Evolutionary conservation across 2,113 vertebrate genomes (phyloP).

Genomic region (Chauna torquata): DNA sequence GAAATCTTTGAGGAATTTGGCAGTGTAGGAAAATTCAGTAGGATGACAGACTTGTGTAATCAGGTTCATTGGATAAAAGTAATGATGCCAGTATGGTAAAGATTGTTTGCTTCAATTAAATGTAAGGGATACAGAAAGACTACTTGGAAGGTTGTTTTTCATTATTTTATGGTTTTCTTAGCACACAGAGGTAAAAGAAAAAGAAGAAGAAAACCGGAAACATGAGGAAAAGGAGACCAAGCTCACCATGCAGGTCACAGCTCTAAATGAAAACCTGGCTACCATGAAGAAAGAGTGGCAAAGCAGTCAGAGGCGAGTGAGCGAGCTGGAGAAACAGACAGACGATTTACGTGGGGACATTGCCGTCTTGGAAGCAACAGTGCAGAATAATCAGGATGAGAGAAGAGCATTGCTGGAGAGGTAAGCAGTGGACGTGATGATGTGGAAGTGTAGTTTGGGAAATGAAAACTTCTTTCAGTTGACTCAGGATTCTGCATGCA

Average conservation of each 20-base stretch:
- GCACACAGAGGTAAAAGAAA: constrained; percentile 84
- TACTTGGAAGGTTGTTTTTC: background rate
- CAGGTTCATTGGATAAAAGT: background rate
- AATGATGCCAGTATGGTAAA: background rate
- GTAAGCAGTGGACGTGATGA: constrained; percentile 42
- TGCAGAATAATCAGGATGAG: constrained; percentile 98
- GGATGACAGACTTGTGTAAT: background rate
- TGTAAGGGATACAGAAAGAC: background rate
- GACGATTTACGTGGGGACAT: constrained; percentile 96
- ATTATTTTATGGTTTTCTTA: constrained; percentile 54
- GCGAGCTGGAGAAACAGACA: constrained; percentile 93
- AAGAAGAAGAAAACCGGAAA: constrained; percentile 83
- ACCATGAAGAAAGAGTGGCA: constrained; percentile 98
- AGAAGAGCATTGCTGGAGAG: constrained; percentile 92
- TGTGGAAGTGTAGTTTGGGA: background rate
- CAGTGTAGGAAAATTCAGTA: background rate
- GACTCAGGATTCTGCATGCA: background rate
- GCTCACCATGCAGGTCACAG: constrained; percentile 87
- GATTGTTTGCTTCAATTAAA: constrained; percentile 6
- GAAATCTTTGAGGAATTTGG: background rate
- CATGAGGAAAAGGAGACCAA: constrained; percentile 88
- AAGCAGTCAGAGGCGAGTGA: constrained; percentile 88
- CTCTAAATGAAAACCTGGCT: constrained; percentile 93
- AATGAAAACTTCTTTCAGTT: background rate
- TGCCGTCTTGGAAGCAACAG: constrained; percentile 94